These are phyloP conservation scores for Parasteatoda lunata DNA, from an alignment of 2,888 invertebrate species.

Conservation along the genomic window DNA sequence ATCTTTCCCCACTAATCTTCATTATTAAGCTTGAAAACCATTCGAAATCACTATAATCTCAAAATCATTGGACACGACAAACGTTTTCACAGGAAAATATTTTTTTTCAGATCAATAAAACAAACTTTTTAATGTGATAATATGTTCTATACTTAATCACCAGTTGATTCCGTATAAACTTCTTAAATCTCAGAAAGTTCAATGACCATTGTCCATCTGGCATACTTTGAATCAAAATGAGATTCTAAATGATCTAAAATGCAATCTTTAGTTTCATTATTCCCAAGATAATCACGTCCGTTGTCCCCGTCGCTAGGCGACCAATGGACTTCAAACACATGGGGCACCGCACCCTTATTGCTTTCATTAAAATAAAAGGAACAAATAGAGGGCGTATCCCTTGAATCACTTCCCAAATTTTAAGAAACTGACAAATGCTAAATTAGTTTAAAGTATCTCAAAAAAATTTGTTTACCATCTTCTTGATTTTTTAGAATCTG, in stretches of 20 bases:
- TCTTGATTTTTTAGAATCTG: no score
- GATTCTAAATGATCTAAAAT: conserved; percentile 32
- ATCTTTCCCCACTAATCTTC: no score
- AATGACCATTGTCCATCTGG: conserved; percentile 8
- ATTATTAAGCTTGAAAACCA: no score
- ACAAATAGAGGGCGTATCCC: conserved; percentile 49
- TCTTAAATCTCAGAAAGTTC: conserved; percentile 26
- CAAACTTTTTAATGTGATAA: no score
- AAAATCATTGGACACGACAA: no score
- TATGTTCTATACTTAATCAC: no score
- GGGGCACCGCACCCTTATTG: conserved; percentile 53
- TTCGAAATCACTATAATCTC: no score
- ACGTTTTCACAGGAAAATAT: no score
- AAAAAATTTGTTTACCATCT: no score
- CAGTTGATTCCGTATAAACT: not conserved
- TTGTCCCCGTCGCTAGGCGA: conserved; percentile 54
- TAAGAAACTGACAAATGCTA: no score
- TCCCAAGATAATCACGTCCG: conserved; percentile 65
- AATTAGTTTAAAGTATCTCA: no score
- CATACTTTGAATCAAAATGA: conserved; percentile 1
- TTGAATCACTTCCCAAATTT: not conserved
- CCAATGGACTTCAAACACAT: conserved; percentile 48
- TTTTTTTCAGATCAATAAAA: no score
- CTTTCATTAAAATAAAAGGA: conserved; percentile 46
- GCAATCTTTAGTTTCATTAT: conserved; percentile 32